Evolutionary conservation across 2,888 invertebrate genomes (phyloP), one percentile per base, ranked within the genome.

Genomic region (Temnothorax unifasciatus): DNA sequence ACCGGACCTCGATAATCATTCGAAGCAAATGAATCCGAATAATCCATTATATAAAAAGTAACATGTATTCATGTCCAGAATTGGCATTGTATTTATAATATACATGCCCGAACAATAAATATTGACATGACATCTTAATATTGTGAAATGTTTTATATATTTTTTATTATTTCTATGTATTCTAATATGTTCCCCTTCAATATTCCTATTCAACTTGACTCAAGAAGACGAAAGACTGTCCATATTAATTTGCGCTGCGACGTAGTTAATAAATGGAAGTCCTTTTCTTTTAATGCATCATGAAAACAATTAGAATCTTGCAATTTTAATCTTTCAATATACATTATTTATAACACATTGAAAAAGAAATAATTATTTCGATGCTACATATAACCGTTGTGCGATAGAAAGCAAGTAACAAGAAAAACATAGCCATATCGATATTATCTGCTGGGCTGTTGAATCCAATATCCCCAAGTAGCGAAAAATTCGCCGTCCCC

Each of bases 401-500:
- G 11, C 9, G 13, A 66, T 25, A 50, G 25, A 41, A 8, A 21
- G 13, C 21, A 25, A 66, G 13, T 15, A 52, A 66, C 9, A 13
- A 25, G 0, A 54, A 15, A 52, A 64, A 41, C 15, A 21, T n/a
- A 13, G 38, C 21, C 6, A 13, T 21, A 13, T 63, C 61, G 44
- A 54, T 9, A 52, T 79, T 18, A 71, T 59, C 13, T 38, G 34
- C 38, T 18, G 5, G 95, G 94, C 79, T 94, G 94, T 77, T 92
- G 93, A 73, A 95, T 91, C 94, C 94, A 95, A 85, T 91, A 94
- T 82, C 95, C 95, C 94, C 94, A 94, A 50, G 92, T 92, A 8
- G 93, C 91, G 73, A 92, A 94, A 21, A 82, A 73, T 81, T 92
- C 88, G 3, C 93, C 94, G 82, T 93, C 84, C 79, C 89, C 88